Evolutionary conservation across 2,888 invertebrate genomes (phyloP).

Genomic region (Philhelius pedissequus): DNA sequence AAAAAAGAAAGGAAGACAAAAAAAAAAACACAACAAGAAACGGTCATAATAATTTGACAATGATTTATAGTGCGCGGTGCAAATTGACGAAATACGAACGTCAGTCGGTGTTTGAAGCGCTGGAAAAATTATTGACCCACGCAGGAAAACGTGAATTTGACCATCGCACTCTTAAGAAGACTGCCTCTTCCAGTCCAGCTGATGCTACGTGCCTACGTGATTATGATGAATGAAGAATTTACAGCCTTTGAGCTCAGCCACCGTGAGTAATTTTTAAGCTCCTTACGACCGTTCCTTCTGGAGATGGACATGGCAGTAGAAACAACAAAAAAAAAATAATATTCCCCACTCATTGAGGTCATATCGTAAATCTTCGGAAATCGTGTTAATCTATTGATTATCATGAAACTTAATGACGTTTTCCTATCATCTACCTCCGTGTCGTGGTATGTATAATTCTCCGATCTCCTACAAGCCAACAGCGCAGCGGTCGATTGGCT

Average conservation of each 20-base stretch:
- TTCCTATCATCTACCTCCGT: conserved; percentile 39
- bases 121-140: conserved; percentile 62
- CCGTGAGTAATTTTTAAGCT: conserved; percentile 19
- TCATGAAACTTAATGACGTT: conserved; percentile 62
- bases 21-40: conserved; percentile 26
- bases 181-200: conserved; percentile 10
- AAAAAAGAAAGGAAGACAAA: no score
- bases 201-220: conserved; percentile 62
- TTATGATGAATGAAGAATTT: conserved; percentile 67
- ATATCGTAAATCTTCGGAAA: conserved; percentile 66
- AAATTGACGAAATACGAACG: conserved; percentile 59
- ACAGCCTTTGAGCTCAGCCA: conserved; percentile 10
- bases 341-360: conserved; percentile 58
- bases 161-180: background rate
- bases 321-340: background rate
- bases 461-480: background rate
- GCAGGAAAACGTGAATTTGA: conserved; percentile 63
- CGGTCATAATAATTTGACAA: conserved; percentile 68
- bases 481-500: background rate
- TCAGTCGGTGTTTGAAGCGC: background rate
- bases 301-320: conserved; percentile 38
- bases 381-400: conserved; percentile 69
- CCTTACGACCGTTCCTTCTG: conserved; percentile 4
- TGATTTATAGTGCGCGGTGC: conserved; percentile 64
- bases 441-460: background rate